Evolutionary conservation across 2,797 vertebrate species (phyloP).

Genomic region (Onychomys leucogaster): DNA sequence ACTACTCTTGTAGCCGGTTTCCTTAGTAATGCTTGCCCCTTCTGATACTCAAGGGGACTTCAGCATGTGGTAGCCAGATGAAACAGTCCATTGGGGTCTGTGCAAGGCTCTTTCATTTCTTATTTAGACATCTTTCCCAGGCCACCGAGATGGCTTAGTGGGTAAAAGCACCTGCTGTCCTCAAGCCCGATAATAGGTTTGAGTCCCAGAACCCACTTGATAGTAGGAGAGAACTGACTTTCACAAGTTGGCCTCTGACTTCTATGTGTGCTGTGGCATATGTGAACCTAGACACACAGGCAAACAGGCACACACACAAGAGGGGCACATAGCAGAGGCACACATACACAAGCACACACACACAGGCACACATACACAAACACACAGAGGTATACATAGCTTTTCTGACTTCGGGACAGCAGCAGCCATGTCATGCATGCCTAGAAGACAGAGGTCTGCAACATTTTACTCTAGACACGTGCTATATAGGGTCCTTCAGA

Average conservation of each 20-base stretch:
- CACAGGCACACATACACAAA: neutral
- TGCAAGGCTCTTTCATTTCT: neutral
- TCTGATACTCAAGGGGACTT: neutral
- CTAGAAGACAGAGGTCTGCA: no score
- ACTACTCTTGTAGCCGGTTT: neutral
- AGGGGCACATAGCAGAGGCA: neutral
- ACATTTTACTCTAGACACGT: neutral
- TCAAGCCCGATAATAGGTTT: no score
- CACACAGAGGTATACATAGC: neutral
- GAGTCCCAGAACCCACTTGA: no score
- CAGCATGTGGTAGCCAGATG: neutral
- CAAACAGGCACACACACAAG: neutral
- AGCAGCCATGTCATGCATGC: neutral
- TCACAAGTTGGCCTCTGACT: neutral
- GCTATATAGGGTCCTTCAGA: neutral
- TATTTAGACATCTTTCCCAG: neutral
- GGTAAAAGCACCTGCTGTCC: neutral
- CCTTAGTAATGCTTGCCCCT: neutral
- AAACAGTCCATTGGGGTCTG: neutral
- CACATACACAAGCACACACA: neutral
- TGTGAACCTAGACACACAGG: neutral
- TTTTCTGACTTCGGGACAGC: neutral
- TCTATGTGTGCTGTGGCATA: neutral
- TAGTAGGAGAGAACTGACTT: neutral
- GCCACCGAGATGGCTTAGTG: neutral